Base-by-base conservation (phyloP, 30 jellyfish, hydroid and myxozoan species). In the Chrysaora quinquecirrha region DNA sequence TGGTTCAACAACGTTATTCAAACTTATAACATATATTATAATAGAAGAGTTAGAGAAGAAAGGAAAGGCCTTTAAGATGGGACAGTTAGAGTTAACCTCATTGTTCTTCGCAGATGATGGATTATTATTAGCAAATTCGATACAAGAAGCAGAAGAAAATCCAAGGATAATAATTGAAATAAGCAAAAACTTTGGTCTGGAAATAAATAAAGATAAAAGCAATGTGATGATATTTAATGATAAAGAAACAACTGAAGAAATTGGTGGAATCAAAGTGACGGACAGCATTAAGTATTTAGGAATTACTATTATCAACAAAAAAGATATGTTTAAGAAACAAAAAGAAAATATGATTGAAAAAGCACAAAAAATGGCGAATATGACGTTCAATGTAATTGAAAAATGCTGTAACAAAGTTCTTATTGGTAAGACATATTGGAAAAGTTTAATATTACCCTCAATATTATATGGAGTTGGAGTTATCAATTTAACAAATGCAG, bases 401-500 rank as follows among this genome's bases (percentile, higher is more conserved):
- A 64, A 64, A 64, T 2, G 76, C 20, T 64, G 76, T 54, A 64
- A 64, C 24, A 64, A 64, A 32, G 23, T 64, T 22, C 76, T 64
- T 21, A 64, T 64, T 27, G 76, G 76, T 6, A 64, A 64, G 76
- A 64, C 76, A 14, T 64, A 64, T 54, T 64, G 76, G 76, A 64
- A 64, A 24, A 64, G 76, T 23, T 2, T 64, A 2, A 54, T 20
- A 2, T 20, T 64, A 32, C 76, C 76, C 20, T 27, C 76, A 64
- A 27, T 64, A 3, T 20, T 64, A 27, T 64, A 64, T 64, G 76
- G 76, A 6, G 14, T 6, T 14, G 14, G 14, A 6, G 14, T 38
- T 38, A 6, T 38, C 6, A 38, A 38, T 38, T 14, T 38, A 38
- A 3, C 54, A 38, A 38, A 38, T 38, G 54, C 6, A 6, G 54